Base-by-base conservation (phyloP, 2,888 invertebrate species). In the Nasonovia ribisnigri region DNA sequence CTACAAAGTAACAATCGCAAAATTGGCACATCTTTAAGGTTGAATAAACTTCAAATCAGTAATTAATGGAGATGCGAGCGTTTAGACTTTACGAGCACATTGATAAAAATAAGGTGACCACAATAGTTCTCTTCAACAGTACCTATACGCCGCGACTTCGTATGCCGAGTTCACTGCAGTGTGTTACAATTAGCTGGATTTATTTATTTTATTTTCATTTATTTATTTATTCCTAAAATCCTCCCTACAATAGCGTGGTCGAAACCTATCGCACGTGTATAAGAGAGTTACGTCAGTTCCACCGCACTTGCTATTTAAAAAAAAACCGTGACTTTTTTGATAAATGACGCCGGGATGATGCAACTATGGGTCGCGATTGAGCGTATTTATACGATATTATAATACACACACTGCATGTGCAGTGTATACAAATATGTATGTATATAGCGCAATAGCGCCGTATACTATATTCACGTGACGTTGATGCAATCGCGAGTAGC, bases 311-410 rank as follows among this genome's bases (percentile, higher is more conserved):
- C 36, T 16, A 77, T 20, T 16, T 36, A 77, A 77, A 77, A n/a
- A 77, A 77, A 77, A n/a, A 77, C 20, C 36, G 77, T 36, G 77
- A 36, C 36, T 36, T 77, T 77, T 77, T 77, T 36, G 77, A 36
- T 77, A 77, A 77, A 77, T 36, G 36, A 77, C 36, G 77, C 20
- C 48, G 48, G 42, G 88, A 24, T 88, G 88, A 88, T 88, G 57
- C 88, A 88, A 88, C 57, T 42, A 5, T n/a, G 42, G 54, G 88
- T 88, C 16, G 57, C 42, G 88, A 54, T 88, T 88, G 88, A 88
- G 43, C 26, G 48, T 77, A 77, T 77, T 77, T 36, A 77, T 36
- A 36, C 36, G 20, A 36, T 77, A 77, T 36, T 36, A 77, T 20
- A 77, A 77, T 77, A 77, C 36, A 77, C 36, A 77, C 77, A 77